Evolutionary conservation across 2,797 vertebrate species (phyloP).

Genomic region (Gadopsis bispinosus): DNA sequence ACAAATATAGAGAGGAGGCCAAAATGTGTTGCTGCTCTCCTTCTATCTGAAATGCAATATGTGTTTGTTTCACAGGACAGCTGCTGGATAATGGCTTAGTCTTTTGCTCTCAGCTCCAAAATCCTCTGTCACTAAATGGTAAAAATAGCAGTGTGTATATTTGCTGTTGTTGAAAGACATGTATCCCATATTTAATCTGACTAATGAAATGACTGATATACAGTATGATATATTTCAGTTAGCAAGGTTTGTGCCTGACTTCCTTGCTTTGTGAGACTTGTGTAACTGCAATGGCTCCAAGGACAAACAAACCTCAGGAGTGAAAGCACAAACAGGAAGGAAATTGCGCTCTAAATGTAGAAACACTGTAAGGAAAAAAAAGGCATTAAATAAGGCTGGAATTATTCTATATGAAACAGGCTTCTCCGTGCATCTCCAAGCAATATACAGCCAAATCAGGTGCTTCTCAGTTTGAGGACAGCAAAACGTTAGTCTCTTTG

Average conservation of each 20-base stretch:
- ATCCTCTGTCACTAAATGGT: slow-evolving; percentile 33
- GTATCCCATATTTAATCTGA: neutral
- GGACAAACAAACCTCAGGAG: slow-evolving; percentile 14
- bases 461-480: no score
- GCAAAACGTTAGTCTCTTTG: no score
- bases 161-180: neutral
- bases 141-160: neutral
- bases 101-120: slow-evolving; percentile 20
- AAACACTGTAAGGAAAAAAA: neutral
- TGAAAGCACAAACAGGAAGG: slow-evolving; percentile 2
- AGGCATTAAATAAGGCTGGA: neutral
- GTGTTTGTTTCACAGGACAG: slow-evolving; percentile 44
- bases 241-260: neutral
- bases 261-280: slow-evolving; percentile 21
- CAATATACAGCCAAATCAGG: no score
- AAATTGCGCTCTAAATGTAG: slow-evolving; percentile 5
- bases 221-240: neutral
- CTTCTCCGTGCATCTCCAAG: no score
- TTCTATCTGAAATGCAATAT: slow-evolving; percentile 18
- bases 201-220: neutral
- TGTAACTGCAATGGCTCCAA: slow-evolving; percentile 13
- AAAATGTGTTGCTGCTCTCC: slow-evolving; percentile 38
- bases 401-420: neutral
- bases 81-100: slow-evolving; percentile 32
- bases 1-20: slow-evolving; percentile 39